Evolutionary conservation across 2,888 invertebrate species (phyloP), one percentile per base, ranked within the genome.

Genomic region (Eupelmus urozonus): DNA sequence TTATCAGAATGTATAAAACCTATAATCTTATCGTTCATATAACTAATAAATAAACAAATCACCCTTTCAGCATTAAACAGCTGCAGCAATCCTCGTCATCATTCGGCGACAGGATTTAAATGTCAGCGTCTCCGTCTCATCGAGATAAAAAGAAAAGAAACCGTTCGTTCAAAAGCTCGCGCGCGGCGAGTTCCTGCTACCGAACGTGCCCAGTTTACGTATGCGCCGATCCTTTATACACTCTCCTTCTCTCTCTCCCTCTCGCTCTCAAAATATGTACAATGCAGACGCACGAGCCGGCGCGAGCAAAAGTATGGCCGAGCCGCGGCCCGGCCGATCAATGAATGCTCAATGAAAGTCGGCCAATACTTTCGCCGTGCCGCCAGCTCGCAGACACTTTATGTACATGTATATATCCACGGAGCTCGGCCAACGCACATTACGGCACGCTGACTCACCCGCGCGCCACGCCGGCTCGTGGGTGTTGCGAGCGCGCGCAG

Each of bases 281-380:
- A 59, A 67, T 57, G 45, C 57, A 59, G 27, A 27, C 23, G 0
- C 49, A 20, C 27, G 27, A 5, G 23, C 23, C 20, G 2, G 27
- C 18, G 2, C 16, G 42, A 75, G 62, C 29, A 76, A 82, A 84
- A 83, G 80, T 82, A 81, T 81, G 25, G 85, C 81, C 84, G 60
- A 9, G 13, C 18, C 55, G 16, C 25, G 18, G 55, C 66, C 16
- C 66, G 75, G 4, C 20, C 81, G 80, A 83, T 86, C 84, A 85
- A 86, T 86, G 86, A 79, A 60, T 67, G 76, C 78, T 85, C 81
- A 86, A 86, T 86, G 85, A 82, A 76, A 76, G 78, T 78, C 82
- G 82, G 86, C 62, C 86, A 85, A 81, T 82, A 85, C 75, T 85
- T 86, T 81, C n/a, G 53, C 83, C 18, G 73, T 2, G 9, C 76